These are phyloP conservation scores for Neomorphus geoffroyi DNA, from an alignment of 2,797 vertebrate genomes.

Conservation along the genomic window DNA sequence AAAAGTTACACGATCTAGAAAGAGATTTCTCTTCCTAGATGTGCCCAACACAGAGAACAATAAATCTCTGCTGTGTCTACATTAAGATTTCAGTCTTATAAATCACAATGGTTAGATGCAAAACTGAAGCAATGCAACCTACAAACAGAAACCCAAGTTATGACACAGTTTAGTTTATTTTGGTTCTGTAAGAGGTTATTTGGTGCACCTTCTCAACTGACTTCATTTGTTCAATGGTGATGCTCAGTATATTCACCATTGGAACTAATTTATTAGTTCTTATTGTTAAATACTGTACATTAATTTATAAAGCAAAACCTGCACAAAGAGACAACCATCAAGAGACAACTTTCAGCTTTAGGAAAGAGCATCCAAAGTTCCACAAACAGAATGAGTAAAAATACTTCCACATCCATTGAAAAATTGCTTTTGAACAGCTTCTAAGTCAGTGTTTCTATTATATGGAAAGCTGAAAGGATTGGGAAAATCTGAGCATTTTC, in stretches of 20 bases:
- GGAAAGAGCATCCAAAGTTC: conserved; percentile 8
- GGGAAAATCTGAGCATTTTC: conserved; percentile 29
- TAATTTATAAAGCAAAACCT: conserved; percentile 29
- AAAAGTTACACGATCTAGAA: background rate
- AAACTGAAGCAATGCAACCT: conserved; percentile 7
- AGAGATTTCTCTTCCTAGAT: background rate
- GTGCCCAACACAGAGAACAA: background rate
- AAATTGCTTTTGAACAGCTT: background rate
- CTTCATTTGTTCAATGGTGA: background rate
- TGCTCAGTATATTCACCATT: background rate
- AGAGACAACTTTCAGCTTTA: conserved; percentile 3
- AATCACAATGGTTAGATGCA: background rate
- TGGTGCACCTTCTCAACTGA: conserved; percentile 26
- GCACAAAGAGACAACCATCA: background rate
- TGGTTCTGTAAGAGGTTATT: conserved; percentile 46
- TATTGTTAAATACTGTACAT: conserved; percentile 22
- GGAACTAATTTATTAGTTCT: background rate
- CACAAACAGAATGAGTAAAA: conserved; percentile 1
- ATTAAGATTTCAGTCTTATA: conserved; percentile 4
- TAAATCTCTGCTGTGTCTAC: background rate
- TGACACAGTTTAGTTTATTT: background rate
- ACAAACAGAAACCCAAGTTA: conserved; percentile 27
- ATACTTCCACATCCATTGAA: background rate
- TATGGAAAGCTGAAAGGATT: conserved; percentile 21
- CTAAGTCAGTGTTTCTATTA: background rate